These are phyloP conservation scores for Coenonympha arcania DNA, from an alignment of 2,888 invertebrate genomes.

Conservation along the genomic window DNA sequence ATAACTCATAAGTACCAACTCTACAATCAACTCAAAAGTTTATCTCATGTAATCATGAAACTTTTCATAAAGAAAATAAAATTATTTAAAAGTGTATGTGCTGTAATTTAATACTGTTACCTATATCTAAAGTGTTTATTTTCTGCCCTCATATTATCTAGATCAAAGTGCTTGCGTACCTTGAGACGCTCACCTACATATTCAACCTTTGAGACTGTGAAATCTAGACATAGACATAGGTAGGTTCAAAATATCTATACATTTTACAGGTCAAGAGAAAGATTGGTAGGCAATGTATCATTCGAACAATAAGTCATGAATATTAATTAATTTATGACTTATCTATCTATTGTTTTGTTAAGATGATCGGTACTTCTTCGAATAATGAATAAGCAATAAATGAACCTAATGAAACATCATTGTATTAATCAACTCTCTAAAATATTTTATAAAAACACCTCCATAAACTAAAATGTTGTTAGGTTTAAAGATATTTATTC, in stretches of 20 bases:
- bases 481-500: too few relatives aligned
- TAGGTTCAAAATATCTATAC: background rate
- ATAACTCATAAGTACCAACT: background rate
- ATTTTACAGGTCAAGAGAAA: background rate
- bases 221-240: background rate
- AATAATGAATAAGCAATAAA: too few relatives aligned
- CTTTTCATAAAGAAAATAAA: background rate
- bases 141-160: constrained; percentile 19
- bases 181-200: constrained; percentile 25
- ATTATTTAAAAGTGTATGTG: background rate
- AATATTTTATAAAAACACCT: too few relatives aligned
- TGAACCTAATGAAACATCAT: too few relatives aligned
- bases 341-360: background rate
- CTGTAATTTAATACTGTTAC: constrained; percentile 12
- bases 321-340: background rate
- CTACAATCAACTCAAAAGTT: too few relatives aligned
- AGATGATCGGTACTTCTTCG: too few relatives aligned
- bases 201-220: constrained; percentile 14
- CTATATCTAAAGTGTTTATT: constrained; percentile 14
- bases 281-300: background rate
- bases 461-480: too few relatives aligned
- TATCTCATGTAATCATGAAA: background rate
- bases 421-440: too few relatives aligned
- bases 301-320: background rate
- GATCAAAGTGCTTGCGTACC: constrained; percentile 21